Evolutionary conservation across 2,888 invertebrate genomes (phyloP), one percentile per base, ranked within the genome.

Genomic region (Oeneis ivallda): DNA sequence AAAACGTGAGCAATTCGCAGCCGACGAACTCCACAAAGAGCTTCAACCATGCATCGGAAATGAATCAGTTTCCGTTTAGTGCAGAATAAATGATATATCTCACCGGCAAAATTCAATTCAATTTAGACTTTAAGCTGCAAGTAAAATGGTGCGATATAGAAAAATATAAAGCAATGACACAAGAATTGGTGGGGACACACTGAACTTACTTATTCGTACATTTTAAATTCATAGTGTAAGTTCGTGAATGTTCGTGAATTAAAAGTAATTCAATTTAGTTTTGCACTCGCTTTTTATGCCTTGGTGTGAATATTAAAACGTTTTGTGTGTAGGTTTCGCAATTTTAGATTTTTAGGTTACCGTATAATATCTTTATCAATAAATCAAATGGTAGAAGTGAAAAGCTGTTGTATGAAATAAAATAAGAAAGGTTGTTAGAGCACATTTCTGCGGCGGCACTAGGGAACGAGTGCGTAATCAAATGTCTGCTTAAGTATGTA

Each of bases 11-110:
- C 88, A 88, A 86, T 90, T 89, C 85, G 82, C 83, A 78, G 80
- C 81, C 85, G 84, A 84, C 84, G 84, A 86, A 86, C 86, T 86
- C 79, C 81, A 90, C 91, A 91, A 90, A 91, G 90, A 89, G 88
- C 86, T 80, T 82, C 86, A 84, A 86, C 88, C 86, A 83, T 89
- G 88, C 90, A 90, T 89, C 90, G 90, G 89, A 91, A 91, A 91
- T 91, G 89, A 91, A 89, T 89, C 91, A 88, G 90, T 88, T 87
- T 89, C 89, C 89, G 87, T 85, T 86, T 82, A 81, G 83, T 83
- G 82, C 86, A 82, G 82, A 77, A 80, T 84, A 89, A 89, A 87
- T 86, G 84, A 87, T 85, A 88, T 85, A 87, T 86, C 80, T 81
- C 77, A 78, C 75, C 70, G 71, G 72, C 74, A 73, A 70, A 72